Evolutionary conservation across 2,113 vertebrate genomes (phyloP).

Genomic region (Hemichromis elongatus): DNA sequence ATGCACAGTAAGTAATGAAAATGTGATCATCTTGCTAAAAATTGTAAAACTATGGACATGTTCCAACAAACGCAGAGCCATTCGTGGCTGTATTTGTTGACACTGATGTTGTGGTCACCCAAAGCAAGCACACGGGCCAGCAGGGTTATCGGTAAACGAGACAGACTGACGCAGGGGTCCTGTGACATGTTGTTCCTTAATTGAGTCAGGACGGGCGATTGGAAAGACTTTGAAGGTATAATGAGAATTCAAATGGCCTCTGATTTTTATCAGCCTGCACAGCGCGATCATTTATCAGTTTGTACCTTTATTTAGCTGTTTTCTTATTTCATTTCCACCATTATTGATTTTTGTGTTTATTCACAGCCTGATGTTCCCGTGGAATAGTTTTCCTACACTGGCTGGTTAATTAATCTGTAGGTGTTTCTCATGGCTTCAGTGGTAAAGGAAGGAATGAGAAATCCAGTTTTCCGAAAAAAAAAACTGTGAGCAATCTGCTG

Average conservation of each 20-base stretch:
- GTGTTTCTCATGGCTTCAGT: slow-evolving; percentile 14
- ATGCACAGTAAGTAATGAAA: not conserved
- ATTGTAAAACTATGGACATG: not conserved
- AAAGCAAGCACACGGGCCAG: slow-evolving; percentile 44
- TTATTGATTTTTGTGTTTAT: slow-evolving; percentile 53
- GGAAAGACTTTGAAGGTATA: slow-evolving; percentile 42
- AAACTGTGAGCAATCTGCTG: not conserved
- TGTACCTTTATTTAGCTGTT: slow-evolving; percentile 3
- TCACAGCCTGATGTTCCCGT: slow-evolving; percentile 11
- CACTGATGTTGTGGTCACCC: slow-evolving; percentile 49
- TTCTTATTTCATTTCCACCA: slow-evolving; percentile 40
- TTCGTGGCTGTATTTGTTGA: slow-evolving; percentile 63
- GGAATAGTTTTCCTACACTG: not conserved
- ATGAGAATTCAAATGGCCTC: slow-evolving; percentile 52
- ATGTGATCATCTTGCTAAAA: not conserved
- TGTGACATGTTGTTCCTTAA: slow-evolving; percentile 39
- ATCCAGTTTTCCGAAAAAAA: not conserved
- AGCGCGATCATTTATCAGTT: slow-evolving; percentile 9
- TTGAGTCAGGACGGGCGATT: slow-evolving; percentile 39
- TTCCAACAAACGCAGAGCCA: slow-evolving; percentile 30
- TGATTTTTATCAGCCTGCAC: slow-evolving; percentile 36
- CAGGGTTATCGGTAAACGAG: slow-evolving; percentile 68
- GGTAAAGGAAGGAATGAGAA: not conserved
- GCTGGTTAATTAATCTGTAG: slow-evolving; percentile 55
- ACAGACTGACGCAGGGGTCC: slow-evolving; percentile 62